Base-by-base conservation (phyloP, 2,113 vertebrate genomes). In the Etia nguti region DNA sequence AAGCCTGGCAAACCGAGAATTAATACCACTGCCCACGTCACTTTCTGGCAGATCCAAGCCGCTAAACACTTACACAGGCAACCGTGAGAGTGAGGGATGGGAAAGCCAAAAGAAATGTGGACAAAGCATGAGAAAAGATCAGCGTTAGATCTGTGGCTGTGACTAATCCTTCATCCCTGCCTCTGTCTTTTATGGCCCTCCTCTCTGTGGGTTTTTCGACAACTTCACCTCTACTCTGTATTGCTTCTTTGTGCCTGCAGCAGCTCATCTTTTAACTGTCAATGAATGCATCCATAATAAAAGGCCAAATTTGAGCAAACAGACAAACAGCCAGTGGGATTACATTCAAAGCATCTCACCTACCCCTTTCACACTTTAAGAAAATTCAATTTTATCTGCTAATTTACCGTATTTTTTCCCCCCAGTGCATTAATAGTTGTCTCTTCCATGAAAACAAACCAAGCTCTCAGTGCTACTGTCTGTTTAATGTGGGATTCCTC, bases 111-210 rank as follows among this genome's bases (percentile, higher is more conserved):
- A 90, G 91, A 75, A 86, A 91, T 52, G 65, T 90, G 91, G 91
- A 93, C 94, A 93, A 95, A 93, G 94, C 94, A 88, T 84, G 84
- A 89, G 89, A 86, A 92, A 90, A 94, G 91, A 93, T 94, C 91
- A 91, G 86, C 89, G 91, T 92, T 56, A 90, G 92, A 96, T 93
- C 93, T 94, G 87, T 86, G 85, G 92, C 94, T 93, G 94, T 94
- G 94, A 94, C 95, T 95, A 95, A 95, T 94, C 92, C 90, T 82
- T 92, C 89, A 86, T 91, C 93, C 92, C 93, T 79, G 55, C 86
- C 91, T 84, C 75, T 89, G 90, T 94, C 86, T 94, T 81, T 91
- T 88, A 82, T 48, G 81, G 86, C 34, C 80, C 65, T 86, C 82
- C 84, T 89, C 60, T 86, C 86, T 80, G 82, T 80, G 62, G 89